These are phyloP conservation scores for Oryzias javanicus DNA, from an alignment of 2,113 vertebrate genomes.

Conservation along the genomic window DNA sequence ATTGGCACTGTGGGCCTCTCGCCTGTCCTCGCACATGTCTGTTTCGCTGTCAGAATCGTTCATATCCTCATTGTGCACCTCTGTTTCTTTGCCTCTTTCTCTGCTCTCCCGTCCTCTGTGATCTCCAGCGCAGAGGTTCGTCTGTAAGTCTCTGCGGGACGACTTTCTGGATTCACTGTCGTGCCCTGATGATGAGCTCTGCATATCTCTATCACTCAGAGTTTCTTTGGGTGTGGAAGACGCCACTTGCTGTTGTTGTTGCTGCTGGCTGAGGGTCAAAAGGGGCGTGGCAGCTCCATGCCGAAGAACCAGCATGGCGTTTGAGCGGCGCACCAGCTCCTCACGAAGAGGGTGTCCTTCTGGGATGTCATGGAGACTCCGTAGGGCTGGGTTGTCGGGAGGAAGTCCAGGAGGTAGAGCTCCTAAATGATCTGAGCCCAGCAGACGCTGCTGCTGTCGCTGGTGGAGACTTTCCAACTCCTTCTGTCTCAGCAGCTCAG, in stretches of 20 bases:
- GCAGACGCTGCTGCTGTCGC: conserved; percentile 82
- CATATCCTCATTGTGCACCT: conserved; percentile 82
- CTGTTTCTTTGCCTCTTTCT: conserved; percentile 55
- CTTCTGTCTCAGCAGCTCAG: conserved; percentile 91
- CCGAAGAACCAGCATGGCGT: conserved; percentile 90
- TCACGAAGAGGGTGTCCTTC: conserved; percentile 87
- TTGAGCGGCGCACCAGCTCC: conserved; percentile 83
- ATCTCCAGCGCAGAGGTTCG: conserved; percentile 55
- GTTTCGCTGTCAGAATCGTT: conserved; percentile 91
- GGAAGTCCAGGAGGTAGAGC: conserved; percentile 80
- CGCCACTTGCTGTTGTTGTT: conserved; percentile 68
- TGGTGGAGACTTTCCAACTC: conserved; percentile 88
- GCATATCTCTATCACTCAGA: conserved; percentile 21
- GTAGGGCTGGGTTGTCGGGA: conserved; percentile 85
- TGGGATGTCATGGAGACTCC: conserved; percentile 84
- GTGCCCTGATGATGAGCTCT: conserved; percentile 42
- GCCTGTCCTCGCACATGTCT: conserved; percentile 79
- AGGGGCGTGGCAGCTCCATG: conserved; percentile 83
- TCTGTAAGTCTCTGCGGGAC: conserved; percentile 62
- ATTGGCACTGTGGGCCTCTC: conserved; percentile 66
- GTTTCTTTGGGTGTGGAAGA: conserved; percentile 77
- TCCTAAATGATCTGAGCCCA: conserved; percentile 79
- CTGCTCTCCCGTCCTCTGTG: conserved; percentile 64
- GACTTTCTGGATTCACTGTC: conserved; percentile 60
- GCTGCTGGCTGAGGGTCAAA: conserved; percentile 83